These are phyloP conservation scores for Nomada goodeniana DNA, from an alignment of 2,888 invertebrate species.

Conservation along the genomic window DNA sequence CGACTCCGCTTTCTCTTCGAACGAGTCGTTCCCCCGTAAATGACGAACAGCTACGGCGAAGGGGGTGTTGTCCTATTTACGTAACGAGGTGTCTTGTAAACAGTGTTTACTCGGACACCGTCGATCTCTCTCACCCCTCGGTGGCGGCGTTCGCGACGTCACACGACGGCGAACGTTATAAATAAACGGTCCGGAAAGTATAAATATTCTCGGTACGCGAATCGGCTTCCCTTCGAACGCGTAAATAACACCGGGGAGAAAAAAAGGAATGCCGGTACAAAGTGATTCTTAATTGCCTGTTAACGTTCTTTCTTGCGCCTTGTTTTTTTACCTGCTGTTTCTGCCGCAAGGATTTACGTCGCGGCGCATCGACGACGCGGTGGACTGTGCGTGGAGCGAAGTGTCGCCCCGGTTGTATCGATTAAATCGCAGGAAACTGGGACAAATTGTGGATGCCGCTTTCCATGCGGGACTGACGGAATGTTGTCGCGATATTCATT, in stretches of 20 bases:
- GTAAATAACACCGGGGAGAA: slow-evolving; percentile 14
- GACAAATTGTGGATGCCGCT: not conserved
- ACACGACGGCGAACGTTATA: slow-evolving; percentile 21
- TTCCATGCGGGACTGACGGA: not conserved
- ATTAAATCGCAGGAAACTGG: slow-evolving; percentile 4
- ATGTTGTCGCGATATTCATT: not conserved
- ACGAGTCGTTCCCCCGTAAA: slow-evolving; percentile 1
- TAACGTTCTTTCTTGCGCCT: not conserved
- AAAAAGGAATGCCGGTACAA: slow-evolving; percentile 17
- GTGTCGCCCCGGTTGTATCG: not conserved
- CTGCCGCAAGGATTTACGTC: not conserved
- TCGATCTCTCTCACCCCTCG: slow-evolving; percentile 3
- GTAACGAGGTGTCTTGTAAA: slow-evolving; percentile 45
- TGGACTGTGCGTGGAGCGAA: not conserved
- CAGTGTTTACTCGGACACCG: slow-evolving; percentile 27
- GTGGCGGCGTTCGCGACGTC: not conserved
- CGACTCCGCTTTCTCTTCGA: not conserved
- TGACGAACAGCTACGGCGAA: slow-evolving; percentile 4
- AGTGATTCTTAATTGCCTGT: slow-evolving; percentile 40
- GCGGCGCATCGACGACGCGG: not conserved
- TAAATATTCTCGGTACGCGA: slow-evolving; percentile 30
- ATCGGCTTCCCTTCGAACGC: slow-evolving; percentile 17
- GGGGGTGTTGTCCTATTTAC: slow-evolving; percentile 49
- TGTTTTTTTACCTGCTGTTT: not conserved
- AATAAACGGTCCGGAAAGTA: slow-evolving; percentile 42